Evolutionary conservation across 1,140 invertebrate genomes (phyloP).

Genomic region (Patella vulgata): DNA sequence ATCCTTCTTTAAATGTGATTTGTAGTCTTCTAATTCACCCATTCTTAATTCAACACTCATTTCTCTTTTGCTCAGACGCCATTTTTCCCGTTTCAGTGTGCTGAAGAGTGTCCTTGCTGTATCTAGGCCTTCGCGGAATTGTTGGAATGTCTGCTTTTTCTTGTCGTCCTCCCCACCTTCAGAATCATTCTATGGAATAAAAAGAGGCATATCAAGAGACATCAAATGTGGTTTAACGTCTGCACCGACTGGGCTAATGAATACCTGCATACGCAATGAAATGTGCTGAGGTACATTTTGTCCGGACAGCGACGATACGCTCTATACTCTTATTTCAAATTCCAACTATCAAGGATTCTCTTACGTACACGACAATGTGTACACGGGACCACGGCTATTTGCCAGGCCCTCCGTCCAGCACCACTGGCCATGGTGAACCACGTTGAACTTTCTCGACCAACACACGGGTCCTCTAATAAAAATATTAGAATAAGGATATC

Average conservation of each 20-base stretch:
- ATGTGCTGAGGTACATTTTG: too few relatives aligned
- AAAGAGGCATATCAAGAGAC: constrained; percentile 1
- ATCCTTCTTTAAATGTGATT: constrained; percentile 49
- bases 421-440: not conserved
- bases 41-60: constrained; percentile 55
- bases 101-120: constrained; percentile 44
- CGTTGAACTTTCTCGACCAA: too few relatives aligned
- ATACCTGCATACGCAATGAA: too few relatives aligned
- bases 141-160: constrained; percentile 21
- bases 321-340: too few relatives aligned
- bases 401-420: too few relatives aligned
- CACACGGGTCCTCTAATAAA: too few relatives aligned
- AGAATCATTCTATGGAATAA: not conserved
- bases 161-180: constrained; percentile 10
- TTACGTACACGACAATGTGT: not conserved
- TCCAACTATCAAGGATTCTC: too few relatives aligned
- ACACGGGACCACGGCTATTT: not conserved
- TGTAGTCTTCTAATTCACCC: constrained; percentile 58
- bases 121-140: constrained; percentile 49
- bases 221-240: too few relatives aligned
- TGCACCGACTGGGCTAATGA: too few relatives aligned
- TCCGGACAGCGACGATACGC: too few relatives aligned
- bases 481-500: too few relatives aligned
- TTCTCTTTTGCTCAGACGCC: constrained; percentile 51
- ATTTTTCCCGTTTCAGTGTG: constrained; percentile 54